phyloP scores from a whole-genome alignment of 2,888 invertebrate genomes.

The Xanthostigma xanthostigma region DNA sequence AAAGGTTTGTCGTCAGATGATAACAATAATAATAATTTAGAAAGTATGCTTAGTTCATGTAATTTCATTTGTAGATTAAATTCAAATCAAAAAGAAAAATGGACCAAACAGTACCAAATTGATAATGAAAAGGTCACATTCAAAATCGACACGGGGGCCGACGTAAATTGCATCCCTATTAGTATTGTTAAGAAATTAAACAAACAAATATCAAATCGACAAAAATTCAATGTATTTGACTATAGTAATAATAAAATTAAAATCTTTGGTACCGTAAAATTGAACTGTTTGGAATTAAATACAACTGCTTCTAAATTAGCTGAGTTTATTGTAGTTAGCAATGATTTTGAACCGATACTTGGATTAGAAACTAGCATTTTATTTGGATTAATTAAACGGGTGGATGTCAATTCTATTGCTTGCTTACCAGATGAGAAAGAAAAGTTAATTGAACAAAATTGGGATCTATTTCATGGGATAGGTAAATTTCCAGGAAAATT shows the following conservation, averaged over 20 bases:
- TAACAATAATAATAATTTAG: neutral
- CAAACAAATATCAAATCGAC: neutral
- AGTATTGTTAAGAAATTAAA: neutral
- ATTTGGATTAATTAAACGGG: conserved; percentile 3
- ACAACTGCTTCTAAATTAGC: too few species aligned
- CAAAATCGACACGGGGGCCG: neutral
- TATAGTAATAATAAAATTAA: neutral
- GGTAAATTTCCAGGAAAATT: neutral
- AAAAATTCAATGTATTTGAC: neutral
- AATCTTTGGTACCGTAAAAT: too few species aligned
- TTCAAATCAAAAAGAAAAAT: neutral
- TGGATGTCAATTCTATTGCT: neutral
- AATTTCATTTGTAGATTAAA: neutral
- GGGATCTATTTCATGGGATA: neutral
- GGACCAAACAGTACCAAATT: neutral
- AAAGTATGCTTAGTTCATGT: neutral
- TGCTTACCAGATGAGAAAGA: neutral
- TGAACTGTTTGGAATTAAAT: too few species aligned
- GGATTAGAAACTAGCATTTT: neutral
- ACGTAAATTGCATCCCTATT: too few species aligned
- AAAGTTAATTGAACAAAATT: neutral
- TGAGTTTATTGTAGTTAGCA: neutral
- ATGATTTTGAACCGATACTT: conserved; percentile 1
- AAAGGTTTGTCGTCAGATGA: too few species aligned
- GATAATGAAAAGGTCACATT: neutral